phyloP scores from a whole-genome alignment of 1,140 invertebrate genomes.

The Cydia splendana region DNA sequence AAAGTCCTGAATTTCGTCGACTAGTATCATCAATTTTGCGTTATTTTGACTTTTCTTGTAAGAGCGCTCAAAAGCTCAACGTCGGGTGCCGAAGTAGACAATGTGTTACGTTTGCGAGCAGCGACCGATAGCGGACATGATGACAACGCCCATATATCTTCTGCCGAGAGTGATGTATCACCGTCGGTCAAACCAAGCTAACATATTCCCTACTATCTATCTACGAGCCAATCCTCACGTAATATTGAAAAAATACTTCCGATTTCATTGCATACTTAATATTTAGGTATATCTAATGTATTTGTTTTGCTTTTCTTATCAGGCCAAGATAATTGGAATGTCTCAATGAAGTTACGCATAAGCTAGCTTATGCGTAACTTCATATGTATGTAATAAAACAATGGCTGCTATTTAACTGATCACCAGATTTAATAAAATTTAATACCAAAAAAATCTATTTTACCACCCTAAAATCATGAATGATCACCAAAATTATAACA shows the following conservation, averaged over 20 bases:
- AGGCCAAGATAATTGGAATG: too few relatives aligned
- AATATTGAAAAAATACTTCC: slow-evolving; percentile 1
- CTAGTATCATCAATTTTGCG: too few relatives aligned
- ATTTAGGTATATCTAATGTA: background rate
- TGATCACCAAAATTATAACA: too few relatives aligned
- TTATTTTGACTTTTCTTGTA: too few relatives aligned
- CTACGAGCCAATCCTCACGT: background rate
- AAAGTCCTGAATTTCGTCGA: too few relatives aligned
- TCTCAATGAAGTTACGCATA: too few relatives aligned
- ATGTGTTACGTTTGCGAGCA: slow-evolving; percentile 48
- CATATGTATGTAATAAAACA: too few relatives aligned
- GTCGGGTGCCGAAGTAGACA: slow-evolving; percentile 39
- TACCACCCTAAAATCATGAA: too few relatives aligned
- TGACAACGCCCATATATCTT: slow-evolving; percentile 61
- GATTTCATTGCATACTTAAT: background rate
- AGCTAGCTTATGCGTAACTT: too few relatives aligned
- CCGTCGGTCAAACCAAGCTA: slow-evolving; percentile 49
- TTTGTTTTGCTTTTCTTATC: background rate
- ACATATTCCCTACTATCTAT: slow-evolving; percentile 18
- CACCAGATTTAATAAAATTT: too few relatives aligned
- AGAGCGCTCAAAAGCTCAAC: slow-evolving; percentile 38
- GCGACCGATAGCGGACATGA: slow-evolving; percentile 44
- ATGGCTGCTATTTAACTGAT: too few relatives aligned
- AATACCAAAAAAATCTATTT: too few relatives aligned
- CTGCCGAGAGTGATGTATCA: slow-evolving; percentile 57